Base-by-base conservation (phyloP, 2,888 invertebrate genomes). In the Drosophila percnosoma region DNA sequence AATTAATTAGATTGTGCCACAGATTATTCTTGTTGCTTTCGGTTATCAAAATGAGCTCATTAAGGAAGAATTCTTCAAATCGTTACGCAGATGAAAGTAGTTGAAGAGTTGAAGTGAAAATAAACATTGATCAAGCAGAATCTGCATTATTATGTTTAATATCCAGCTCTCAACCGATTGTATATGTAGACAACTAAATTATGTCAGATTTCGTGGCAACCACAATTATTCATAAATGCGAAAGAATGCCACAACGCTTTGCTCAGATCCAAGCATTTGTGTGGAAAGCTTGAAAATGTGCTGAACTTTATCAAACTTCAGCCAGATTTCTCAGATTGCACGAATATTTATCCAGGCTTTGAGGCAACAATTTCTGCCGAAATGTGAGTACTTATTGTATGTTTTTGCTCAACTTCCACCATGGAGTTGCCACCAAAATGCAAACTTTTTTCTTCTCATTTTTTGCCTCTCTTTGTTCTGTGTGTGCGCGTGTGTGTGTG, bases 291-390 rank as follows among this genome's bases (percentile, higher is more conserved):
- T 33, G 13, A 24, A 59, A 33, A 48, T 13, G 0, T 24, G 38
- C 45, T 4, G 2, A 45, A 49, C 13, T 31, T 59, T 34, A 49
- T 24, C 49, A 49, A 59, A 49, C 34, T 59, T 24, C 1, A 15
- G 27, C n/a, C 67, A 53, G 53, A 53, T 67, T 67, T 67, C 53
- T 38, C n/a, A 31, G n/a, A 67, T 53, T 67, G 13, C 53, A 24
- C 6, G 36, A 38, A 45, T 66, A 66, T 45, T 53, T 65, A 24
- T n/a, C 18, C 21, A 8, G 36, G 64, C 65, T 65, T 51, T n/a
- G 51, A 48, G 66, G 29, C 33, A 42, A 42, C 34, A 66, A 52
- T 67, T 53, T 53, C 10, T 8, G 21, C 10, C 36, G 48, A 27
- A 65, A 31, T 42, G 21, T 21, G 24, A 40, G 65, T 52, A 52